Base-by-base conservation (phyloP, 2,113 vertebrate genomes). In the Eurypyga helias region DNA sequence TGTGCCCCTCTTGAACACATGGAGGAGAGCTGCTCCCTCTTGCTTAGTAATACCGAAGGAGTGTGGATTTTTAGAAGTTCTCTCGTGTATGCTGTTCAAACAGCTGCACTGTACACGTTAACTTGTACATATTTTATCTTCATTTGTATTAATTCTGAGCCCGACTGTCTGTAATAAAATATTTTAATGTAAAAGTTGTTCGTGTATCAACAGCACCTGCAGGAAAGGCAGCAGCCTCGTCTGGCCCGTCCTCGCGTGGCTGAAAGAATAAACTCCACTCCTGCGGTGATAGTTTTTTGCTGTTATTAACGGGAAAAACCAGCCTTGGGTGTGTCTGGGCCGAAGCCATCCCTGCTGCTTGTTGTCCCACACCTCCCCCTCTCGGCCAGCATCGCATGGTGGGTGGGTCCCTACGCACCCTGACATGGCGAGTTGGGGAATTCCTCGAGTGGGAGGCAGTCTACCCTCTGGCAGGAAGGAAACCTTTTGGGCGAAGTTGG, bases 91-190 rank as follows among this genome's bases (percentile, higher is more conserved):
- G 93, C 91, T 93, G 78, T 96, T 95, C 69, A 70, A 83, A 92
- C 77, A 91, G 92, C 93, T 89, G 48, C 89, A 83, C 91, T 97
- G 97, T 97, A 97, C 73, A 97, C 94, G 96, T 96, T 94, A 90
- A 77, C 96, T 94, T 98, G 96, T 98, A 98, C 96, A 98, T 98
- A 98, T 97, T 97, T 98, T 97, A 97, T 93, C 94, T 97, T 97
- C 85, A 96, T 98, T 98, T 98, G 96, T 98, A 98, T 98, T 98
- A 95, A 98, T 98, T 97, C 97, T 97, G 87, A 97, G 84, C 87
- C 96, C 83, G 96, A 89, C 60, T 97, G 92, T 95, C 97, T 96
- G 93, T 97, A 97, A 98, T 98, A 98, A 98, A 98, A 87, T 98
- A 98, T 98, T 98, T 98, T 98, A 97, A 95, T 87, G 96, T 98